Percentiles rank a stretch among this genome's conserved stretches.
These are phyloP conservation scores for Thomomys bottae DNA, from an alignment of 2,113 vertebrate species.

Conservation along the genomic window DNA sequence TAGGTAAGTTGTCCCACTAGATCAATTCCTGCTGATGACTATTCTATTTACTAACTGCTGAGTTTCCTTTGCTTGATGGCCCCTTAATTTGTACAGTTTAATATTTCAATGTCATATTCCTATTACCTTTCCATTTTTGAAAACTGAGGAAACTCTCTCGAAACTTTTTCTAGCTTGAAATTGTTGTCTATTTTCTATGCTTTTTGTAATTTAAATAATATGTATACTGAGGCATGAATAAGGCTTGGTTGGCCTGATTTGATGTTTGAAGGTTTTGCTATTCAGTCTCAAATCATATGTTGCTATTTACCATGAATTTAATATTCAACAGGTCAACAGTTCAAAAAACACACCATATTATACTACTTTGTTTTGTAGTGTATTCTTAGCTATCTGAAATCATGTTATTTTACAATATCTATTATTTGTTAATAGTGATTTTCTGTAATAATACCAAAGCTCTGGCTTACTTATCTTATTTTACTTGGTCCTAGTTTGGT, in stretches of 20 bases:
- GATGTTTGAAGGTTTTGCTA: slow-evolving; percentile 21
- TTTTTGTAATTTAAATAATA: slow-evolving; percentile 50
- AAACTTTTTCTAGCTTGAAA: slow-evolving; percentile 54
- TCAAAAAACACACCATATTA: not conserved
- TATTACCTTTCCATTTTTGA: slow-evolving; percentile 29
- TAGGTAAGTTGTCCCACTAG: slow-evolving; percentile 42
- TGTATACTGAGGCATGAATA: not conserved
- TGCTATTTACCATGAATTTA: slow-evolving; percentile 44
- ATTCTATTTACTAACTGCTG: slow-evolving; percentile 20
- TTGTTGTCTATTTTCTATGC: slow-evolving; percentile 47
- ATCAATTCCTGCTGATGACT: slow-evolving; percentile 39
- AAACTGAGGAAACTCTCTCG: slow-evolving; percentile 1
- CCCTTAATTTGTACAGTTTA: slow-evolving; percentile 15
- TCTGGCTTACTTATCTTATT: not conserved
- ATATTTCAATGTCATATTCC: slow-evolving; percentile 46
- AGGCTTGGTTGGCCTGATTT: not conserved
- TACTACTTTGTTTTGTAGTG: not conserved
- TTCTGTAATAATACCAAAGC: not conserved
- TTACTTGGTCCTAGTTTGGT: not conserved
- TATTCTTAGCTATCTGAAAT: not conserved
- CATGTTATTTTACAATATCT: not conserved
- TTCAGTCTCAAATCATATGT: slow-evolving; percentile 4
- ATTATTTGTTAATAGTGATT: not conserved
- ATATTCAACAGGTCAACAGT: slow-evolving; percentile 17
- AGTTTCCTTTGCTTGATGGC: slow-evolving; percentile 31